Evolutionary conservation across 2,113 vertebrate genomes (phyloP).

Genomic region (Cariama cristata): DNA sequence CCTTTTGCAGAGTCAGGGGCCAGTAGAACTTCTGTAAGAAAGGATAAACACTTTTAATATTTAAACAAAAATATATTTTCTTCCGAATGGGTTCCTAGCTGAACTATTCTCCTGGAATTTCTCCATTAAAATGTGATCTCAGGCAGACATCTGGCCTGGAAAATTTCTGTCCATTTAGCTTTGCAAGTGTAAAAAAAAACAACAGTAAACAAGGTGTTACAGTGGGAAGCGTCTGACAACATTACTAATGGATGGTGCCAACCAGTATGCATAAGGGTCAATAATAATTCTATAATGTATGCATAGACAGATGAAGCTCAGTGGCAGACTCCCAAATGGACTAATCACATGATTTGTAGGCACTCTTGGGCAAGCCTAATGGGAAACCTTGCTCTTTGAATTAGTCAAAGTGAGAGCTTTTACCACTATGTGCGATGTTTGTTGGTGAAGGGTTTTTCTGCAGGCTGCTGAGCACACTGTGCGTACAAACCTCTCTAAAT

Average conservation of each 20-base stretch:
- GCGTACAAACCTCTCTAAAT: not conserved
- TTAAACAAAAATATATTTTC: not conserved
- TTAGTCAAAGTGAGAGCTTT: not conserved
- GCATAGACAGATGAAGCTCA: constrained; percentile 1
- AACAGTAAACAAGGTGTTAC: not conserved
- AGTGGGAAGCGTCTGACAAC: not conserved
- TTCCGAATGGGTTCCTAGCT: not conserved
- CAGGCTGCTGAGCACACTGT: not conserved
- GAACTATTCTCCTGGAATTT: not conserved
- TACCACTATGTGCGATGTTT: not conserved
- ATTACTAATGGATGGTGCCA: not conserved
- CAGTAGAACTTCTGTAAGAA: not conserved
- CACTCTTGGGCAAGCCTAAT: not conserved
- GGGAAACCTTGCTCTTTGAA: not conserved
- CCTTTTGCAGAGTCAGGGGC: not conserved
- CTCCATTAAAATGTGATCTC: not conserved
- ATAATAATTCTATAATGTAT: not conserved
- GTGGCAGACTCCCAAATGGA: constrained; percentile 15
- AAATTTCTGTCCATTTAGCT: not conserved
- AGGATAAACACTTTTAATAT: not conserved
- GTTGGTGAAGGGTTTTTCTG: not conserved
- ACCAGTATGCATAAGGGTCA: not conserved
- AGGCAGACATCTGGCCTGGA: not conserved
- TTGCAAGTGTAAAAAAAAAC: not conserved
- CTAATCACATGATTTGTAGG: not conserved